Conservation (phyloP, 2,113 vertebrate species). For the Azemiops feae region DNA sequence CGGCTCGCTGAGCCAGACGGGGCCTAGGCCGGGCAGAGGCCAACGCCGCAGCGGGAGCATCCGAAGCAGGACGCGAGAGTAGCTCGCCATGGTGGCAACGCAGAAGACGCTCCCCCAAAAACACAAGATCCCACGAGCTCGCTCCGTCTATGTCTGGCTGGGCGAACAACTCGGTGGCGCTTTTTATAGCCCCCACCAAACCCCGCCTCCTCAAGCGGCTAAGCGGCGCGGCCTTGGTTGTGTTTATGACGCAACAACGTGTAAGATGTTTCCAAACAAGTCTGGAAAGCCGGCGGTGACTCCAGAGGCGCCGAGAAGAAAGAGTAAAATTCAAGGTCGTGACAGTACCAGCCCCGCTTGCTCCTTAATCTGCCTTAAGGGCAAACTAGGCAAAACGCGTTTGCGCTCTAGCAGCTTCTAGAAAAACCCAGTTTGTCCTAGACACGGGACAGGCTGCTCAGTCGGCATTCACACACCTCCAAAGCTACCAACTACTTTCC, state of each 20-base stretch:
- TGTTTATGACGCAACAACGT: not conserved
- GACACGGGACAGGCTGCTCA: no score
- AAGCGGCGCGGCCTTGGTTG: not conserved
- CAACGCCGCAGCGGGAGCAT: not conserved
- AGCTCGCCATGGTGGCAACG: not conserved
- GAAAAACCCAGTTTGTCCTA: not conserved
- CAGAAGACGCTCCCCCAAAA: fast-evolving
- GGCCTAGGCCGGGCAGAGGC: not conserved
- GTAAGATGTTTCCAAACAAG: not conserved
- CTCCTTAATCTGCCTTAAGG: not conserved
- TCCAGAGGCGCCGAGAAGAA: not conserved
- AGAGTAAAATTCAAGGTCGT: not conserved
- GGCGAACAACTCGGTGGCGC: fast-evolving
- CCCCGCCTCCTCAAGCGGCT: not conserved
- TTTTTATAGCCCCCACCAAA: not conserved
- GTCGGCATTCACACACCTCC: not conserved
- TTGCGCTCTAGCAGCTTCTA: not conserved
- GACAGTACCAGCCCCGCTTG: not conserved
- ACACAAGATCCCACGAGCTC: fast-evolving
- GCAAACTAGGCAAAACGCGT: not conserved
- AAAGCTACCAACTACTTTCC: not conserved
- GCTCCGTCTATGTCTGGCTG: not conserved
- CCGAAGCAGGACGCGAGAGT: not conserved
- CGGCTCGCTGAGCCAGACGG: not conserved
- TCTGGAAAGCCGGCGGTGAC: not conserved